phyloP scores from a whole-genome alignment of 2,797 vertebrate species.

The Hoplostethus atlanticus region DNA sequence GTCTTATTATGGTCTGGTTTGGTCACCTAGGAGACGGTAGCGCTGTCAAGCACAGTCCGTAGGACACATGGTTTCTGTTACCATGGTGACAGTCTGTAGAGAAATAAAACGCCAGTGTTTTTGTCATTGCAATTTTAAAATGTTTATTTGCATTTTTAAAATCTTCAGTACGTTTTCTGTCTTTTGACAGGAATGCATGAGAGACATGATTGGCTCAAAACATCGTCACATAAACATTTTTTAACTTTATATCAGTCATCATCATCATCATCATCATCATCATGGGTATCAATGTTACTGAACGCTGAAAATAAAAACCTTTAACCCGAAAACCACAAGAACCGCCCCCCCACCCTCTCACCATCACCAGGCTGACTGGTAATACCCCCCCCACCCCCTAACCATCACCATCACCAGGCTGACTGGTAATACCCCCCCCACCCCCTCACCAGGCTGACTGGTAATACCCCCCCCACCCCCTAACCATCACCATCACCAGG shows the following conservation, averaged over 20 bases:
- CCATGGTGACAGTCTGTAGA: background rate
- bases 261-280: constrained; percentile 84
- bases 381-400: background rate
- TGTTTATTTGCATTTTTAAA: constrained; percentile 87
- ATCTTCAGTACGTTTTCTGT: constrained; percentile 92
- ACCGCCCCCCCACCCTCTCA: too few species aligned
- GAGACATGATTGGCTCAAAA: constrained; percentile 97
- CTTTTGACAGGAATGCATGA: constrained; percentile 97
- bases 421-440: background rate
- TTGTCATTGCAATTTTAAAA: constrained; percentile 57
- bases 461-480: background rate
- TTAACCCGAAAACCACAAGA: too few species aligned
- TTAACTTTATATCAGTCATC: constrained; percentile 81
- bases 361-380: too few species aligned
- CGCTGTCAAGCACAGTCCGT: too few species aligned
- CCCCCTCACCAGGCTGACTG: too few species aligned
- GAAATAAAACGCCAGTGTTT: background rate
- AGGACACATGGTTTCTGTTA: background rate
- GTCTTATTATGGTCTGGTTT: too few species aligned
- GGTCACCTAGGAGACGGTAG: too few species aligned
- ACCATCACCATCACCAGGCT: too few species aligned
- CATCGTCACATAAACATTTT: constrained; percentile 92
- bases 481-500: too few species aligned
- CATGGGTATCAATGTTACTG: constrained; percentile 60
- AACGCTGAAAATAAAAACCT: constrained; percentile 31